These are phyloP conservation scores for Cremastinae sp. DNA, from an alignment of 2,888 invertebrate genomes.

Conservation along the genomic window DNA sequence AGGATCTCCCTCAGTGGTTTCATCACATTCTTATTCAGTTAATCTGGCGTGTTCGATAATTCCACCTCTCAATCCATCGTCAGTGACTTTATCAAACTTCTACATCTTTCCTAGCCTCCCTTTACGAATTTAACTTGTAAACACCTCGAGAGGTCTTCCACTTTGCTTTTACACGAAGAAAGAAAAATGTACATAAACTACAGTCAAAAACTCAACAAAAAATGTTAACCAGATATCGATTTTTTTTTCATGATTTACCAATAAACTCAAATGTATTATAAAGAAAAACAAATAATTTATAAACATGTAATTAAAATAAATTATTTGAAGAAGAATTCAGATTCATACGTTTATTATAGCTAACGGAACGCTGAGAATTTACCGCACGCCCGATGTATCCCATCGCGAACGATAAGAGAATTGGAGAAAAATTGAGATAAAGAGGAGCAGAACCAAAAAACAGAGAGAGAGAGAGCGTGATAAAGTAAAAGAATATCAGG, in stretches of 20 bases:
- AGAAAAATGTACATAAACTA: no score
- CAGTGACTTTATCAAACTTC: constrained; percentile 45
- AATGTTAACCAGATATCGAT: no score
- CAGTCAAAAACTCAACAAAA: no score
- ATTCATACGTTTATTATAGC: no score
- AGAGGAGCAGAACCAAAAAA: constrained; percentile 73
- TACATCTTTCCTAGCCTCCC: constrained; percentile 27
- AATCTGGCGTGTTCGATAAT: constrained; percentile 69
- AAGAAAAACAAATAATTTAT: no score
- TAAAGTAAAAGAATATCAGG: constrained; percentile 69
- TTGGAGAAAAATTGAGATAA: constrained; percentile 54
- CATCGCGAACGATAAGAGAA: constrained; percentile 68
- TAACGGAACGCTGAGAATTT: no score
- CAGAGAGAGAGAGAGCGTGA: constrained; percentile 58
- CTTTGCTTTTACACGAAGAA: no score
- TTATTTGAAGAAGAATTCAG: background rate
- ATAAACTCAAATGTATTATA: no score
- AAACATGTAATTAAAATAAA: constrained; percentile 14
- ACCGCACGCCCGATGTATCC: constrained; percentile 75
- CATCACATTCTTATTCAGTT: constrained; percentile 78
- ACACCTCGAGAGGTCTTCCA: no score
- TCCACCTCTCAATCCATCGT: background rate
- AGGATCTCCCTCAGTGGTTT: constrained; percentile 80
- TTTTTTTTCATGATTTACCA: no score
- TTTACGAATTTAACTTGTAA: constrained; percentile 6